A percentile compares a stretch with the other conserved stretches of the same genome.
These are phyloP conservation scores for Gasteruption jaculator DNA, from an alignment of 2,888 invertebrate genomes.

Conservation along the genomic window DNA sequence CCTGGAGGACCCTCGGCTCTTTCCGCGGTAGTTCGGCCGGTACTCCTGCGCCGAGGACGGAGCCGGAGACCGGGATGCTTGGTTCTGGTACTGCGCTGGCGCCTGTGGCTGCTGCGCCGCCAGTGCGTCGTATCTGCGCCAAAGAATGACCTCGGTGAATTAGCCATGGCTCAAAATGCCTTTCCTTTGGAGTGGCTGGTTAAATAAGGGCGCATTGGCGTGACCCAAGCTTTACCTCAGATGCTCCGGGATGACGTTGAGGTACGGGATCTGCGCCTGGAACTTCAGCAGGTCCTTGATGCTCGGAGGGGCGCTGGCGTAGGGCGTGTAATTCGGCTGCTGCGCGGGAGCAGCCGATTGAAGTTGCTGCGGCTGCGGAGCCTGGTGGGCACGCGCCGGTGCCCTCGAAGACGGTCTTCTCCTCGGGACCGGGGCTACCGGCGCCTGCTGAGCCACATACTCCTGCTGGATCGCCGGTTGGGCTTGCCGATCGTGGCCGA, in stretches of 20 bases:
- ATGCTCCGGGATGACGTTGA: conserved; percentile 43
- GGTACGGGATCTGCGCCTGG: conserved; percentile 45
- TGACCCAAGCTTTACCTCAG: conserved; percentile 29
- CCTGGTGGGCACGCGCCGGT: conserved; percentile 16
- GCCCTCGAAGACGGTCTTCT: no score
- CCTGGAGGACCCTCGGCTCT: conserved; percentile 29
- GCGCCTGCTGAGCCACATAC: conserved; percentile 17
- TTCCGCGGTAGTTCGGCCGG: conserved; percentile 25
- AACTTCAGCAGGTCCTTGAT: conserved; percentile 43
- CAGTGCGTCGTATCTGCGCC: conserved; percentile 27
- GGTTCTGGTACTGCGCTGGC: conserved; percentile 27
- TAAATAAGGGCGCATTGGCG: neutral
- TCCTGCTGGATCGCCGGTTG: conserved; percentile 13
- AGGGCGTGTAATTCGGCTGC: conserved; percentile 33
- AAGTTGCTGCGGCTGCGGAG: conserved; percentile 20
- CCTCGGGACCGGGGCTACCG: conserved; percentile 11
- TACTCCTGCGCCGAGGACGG: no score
- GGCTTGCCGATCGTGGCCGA: conserved; percentile 28
- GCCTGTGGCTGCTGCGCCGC: conserved; percentile 27
- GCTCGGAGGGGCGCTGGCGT: conserved; percentile 38
- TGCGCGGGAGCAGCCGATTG: conserved; percentile 15
- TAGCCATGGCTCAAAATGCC: no score
- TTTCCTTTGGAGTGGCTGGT: conserved; percentile 8
- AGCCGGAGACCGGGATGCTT: conserved; percentile 25
- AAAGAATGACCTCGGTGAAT: neutral